Evolutionary conservation across 2,888 invertebrate genomes (phyloP).

Genomic region (Rotaria socialis): DNA sequence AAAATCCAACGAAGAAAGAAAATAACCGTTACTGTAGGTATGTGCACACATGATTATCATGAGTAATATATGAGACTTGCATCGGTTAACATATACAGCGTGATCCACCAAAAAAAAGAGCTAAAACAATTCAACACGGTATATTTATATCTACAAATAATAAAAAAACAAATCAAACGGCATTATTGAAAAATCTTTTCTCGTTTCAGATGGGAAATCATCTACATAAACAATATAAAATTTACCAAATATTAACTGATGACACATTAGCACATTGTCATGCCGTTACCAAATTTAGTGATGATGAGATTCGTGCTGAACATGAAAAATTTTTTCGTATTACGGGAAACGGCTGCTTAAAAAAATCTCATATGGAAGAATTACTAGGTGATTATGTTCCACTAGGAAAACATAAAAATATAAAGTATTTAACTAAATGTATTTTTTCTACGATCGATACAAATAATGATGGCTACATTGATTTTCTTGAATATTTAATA

Average conservation of each 20-base stretch:
- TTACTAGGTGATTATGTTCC: conserved; percentile 26
- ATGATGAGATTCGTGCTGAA: not conserved
- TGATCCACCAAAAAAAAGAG: not conserved
- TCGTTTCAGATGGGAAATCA: conserved; percentile 20
- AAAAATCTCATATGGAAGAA: not conserved
- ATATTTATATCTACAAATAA: not conserved
- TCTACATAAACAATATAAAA: not conserved
- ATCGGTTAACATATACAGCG: not conserved
- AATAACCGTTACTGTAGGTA: not conserved
- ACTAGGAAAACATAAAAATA: not conserved
- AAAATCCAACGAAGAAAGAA: not conserved
- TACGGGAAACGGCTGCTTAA: not conserved
- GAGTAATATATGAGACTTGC: not conserved
- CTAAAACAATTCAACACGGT: no score
- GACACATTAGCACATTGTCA: not conserved
- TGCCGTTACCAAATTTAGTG: not conserved
- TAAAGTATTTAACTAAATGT: not conserved
- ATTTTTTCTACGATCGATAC: not conserved
- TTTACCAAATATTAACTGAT: not conserved
- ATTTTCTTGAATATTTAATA: conserved; percentile 25
- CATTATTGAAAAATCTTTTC: not conserved
- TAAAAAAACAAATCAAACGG: not conserved
- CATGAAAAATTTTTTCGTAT: not conserved
- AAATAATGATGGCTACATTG: conserved; percentile 14
- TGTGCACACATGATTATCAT: not conserved